Evolutionary conservation across 1,140 invertebrate genomes (phyloP).

Genomic region (Hermetia illucens): DNA sequence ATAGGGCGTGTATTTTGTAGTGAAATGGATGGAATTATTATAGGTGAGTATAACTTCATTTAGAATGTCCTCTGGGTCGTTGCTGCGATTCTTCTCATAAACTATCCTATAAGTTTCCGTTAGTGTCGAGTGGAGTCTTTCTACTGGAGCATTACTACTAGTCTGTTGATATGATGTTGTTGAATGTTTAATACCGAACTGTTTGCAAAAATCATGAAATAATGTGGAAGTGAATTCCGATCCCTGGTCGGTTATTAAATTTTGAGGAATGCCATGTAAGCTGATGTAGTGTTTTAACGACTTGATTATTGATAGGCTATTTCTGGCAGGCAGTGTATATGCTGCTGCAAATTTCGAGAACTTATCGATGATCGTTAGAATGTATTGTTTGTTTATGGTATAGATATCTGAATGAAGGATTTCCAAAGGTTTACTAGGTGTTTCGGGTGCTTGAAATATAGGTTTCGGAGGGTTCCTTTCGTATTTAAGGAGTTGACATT

Average conservation of each 20-base stretch:
- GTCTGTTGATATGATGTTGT: conserved; percentile 10
- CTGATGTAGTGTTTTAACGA: conserved; percentile 11
- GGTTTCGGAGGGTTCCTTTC: conserved; percentile 18
- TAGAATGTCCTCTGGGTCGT: too few relatives aligned
- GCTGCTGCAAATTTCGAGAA: conserved; percentile 20
- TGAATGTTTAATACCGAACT: conserved; percentile 13
- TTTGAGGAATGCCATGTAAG: conserved; percentile 10
- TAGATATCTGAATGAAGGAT: conserved; percentile 18
- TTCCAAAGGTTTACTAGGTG: conserved; percentile 14
- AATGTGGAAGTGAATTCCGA: conserved; percentile 12
- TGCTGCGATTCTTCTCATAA: conserved; percentile 4
- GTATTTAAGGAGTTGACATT: conserved; percentile 16
- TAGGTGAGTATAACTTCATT: too few relatives aligned
- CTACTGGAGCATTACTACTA: conserved; percentile 9
- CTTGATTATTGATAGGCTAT: conserved; percentile 8
- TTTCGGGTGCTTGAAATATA: conserved; percentile 14
- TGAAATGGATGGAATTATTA: too few relatives aligned
- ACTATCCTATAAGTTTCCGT: conserved; percentile 14
- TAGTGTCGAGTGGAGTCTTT: conserved; percentile 13
- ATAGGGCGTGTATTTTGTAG: too few relatives aligned
- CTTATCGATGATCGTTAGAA: conserved; percentile 16
- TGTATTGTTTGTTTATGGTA: conserved; percentile 11
- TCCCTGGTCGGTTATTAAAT: conserved; percentile 12
- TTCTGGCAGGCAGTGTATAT: conserved; percentile 10
- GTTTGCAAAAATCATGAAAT: conserved; percentile 12